Percentiles rank a stretch among this genome's conserved stretches.
phyloP scores from a whole-genome alignment of 1,140 invertebrate species.

The Hirudo medicinalis region DNA sequence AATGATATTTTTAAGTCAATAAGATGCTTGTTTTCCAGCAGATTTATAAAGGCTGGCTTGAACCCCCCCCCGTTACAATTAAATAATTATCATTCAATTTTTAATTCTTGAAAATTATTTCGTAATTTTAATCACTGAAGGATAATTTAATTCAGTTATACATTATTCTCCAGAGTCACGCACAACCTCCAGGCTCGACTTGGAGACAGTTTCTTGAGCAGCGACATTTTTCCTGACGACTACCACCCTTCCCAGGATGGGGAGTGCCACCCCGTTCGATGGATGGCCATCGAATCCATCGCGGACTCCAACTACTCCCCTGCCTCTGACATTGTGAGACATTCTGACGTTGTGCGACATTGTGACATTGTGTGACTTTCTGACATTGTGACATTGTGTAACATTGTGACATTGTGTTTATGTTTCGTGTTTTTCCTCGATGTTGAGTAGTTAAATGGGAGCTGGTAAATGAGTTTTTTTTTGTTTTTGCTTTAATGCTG shows the following conservation, averaged over 20 bases:
- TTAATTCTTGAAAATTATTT: too few relatives aligned
- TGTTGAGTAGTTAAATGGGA: too few relatives aligned
- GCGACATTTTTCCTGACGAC: conserved; percentile 83
- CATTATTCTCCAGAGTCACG: not conserved
- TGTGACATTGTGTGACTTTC: conserved; percentile 16
- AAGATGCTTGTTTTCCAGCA: too few relatives aligned
- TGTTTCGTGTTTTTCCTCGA: too few relatives aligned
- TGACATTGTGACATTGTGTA: not conserved
- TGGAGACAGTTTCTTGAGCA: conserved; percentile 74
- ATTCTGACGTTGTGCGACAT: not conserved
- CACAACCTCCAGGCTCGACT: conserved; percentile 47
- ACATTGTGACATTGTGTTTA: not conserved
- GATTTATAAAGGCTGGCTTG: too few relatives aligned
- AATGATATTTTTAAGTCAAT: too few relatives aligned
- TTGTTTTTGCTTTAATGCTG: too few relatives aligned
- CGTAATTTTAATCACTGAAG: too few relatives aligned
- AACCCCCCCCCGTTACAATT: too few relatives aligned
- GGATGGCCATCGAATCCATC: conserved; percentile 78
- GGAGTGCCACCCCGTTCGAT: conserved; percentile 86
- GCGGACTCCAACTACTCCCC: conserved; percentile 67
- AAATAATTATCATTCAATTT: too few relatives aligned
- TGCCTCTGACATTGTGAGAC: conserved; percentile 67
- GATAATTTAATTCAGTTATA: too few relatives aligned
- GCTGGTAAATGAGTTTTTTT: too few relatives aligned
- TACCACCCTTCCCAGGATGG: conserved; percentile 89